phyloP scores from a whole-genome alignment of 2,797 vertebrate species.

The Danio albolineatus region DNA sequence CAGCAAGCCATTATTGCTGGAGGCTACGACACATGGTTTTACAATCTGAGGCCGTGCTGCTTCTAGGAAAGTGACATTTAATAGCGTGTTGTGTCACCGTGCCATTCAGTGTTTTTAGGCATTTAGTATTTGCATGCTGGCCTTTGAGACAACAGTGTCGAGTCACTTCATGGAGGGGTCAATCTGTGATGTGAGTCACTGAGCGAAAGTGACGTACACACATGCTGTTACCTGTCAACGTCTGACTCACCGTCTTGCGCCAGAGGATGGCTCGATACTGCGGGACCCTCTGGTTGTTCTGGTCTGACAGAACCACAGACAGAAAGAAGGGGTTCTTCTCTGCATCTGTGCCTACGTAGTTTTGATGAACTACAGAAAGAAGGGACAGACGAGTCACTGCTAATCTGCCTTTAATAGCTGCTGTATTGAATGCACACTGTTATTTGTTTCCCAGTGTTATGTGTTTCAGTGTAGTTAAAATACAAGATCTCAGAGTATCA shows the following conservation, averaged over 20 bases:
- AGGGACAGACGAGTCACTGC: neutral
- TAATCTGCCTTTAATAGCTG: too few species aligned
- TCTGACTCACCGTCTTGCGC: conserved; percentile 91
- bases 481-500: too few species aligned
- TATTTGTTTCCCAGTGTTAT: too few species aligned
- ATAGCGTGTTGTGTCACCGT: conserved; percentile 11
- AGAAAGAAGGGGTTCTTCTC: conserved; percentile 98
- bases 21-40: conserved; percentile 19
- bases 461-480: too few species aligned
- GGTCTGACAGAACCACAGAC: conserved; percentile 96
- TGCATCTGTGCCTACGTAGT: conserved; percentile 93
- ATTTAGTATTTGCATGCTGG: conserved; percentile 9
- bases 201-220: conserved; percentile 7
- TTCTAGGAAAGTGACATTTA: conserved; percentile 38
- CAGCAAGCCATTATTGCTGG: neutral
- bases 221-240: conserved; percentile 22
- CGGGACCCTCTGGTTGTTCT: conserved; percentile 96
- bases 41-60: conserved; percentile 16
- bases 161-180: conserved; percentile 20
- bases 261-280: conserved; percentile 97
- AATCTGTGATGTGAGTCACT: conserved; percentile 28
- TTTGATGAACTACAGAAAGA: conserved; percentile 90
- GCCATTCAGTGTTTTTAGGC: conserved; percentile 1
- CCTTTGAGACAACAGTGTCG: conserved; percentile 27
- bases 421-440: too few species aligned